A percentile compares a stretch with the other conserved stretches of the same genome.
phyloP scores from a whole-genome alignment of 2,888 invertebrate species.

The Synanthedon formicaeformis region DNA sequence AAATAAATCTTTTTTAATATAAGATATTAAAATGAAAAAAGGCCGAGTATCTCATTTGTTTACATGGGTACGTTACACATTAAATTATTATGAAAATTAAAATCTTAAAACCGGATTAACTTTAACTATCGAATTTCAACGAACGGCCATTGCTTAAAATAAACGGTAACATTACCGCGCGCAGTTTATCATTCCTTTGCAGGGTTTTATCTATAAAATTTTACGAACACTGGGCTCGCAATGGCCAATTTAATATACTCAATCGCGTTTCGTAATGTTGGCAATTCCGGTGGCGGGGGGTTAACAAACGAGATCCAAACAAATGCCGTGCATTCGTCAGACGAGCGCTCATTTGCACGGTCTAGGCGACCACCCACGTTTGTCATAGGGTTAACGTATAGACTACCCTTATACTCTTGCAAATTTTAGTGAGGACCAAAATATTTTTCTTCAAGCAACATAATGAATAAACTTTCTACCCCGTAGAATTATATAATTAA shows the following conservation, averaged over 20 bases:
- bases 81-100: too few relatives aligned
- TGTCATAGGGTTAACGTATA: constrained; percentile 10
- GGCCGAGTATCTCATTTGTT: too few relatives aligned
- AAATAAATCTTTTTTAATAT: too few relatives aligned
- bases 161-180: not conserved
- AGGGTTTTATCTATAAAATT: constrained; percentile 19
- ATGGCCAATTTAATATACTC: constrained; percentile 17
- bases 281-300: constrained; percentile 15
- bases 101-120: too few relatives aligned
- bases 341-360: constrained; percentile 32
- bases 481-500: too few relatives aligned
- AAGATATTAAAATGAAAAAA: too few relatives aligned
- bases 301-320: constrained; percentile 33
- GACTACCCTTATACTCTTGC: not conserved
- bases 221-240: constrained; percentile 10
- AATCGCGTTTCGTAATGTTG: constrained; percentile 3
- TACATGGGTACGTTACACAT: too few relatives aligned
- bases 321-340: constrained; percentile 44
- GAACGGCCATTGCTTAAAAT: not conserved
- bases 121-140: not conserved
- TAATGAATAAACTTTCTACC: too few relatives aligned
- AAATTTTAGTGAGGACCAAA: not conserved
- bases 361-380: constrained; percentile 16
- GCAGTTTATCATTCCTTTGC: not conserved
- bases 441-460: too few relatives aligned